Evolutionary conservation across 1,140 invertebrate species (phyloP).

Genomic region (Tetranychus cinnabarinus): DNA sequence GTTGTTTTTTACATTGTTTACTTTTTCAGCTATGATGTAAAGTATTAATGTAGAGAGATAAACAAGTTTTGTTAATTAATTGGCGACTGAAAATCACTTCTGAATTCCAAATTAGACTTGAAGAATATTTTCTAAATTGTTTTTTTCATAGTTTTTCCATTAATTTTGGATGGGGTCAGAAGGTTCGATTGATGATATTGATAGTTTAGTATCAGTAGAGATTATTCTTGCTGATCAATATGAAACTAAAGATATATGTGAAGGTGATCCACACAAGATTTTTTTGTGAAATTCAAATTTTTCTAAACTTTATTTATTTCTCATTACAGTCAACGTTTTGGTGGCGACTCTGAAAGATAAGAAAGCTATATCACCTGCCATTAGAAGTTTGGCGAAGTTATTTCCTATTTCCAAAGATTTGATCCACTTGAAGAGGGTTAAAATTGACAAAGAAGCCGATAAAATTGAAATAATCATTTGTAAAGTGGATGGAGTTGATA

Average conservation of each 20-base stretch:
- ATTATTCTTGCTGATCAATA: not conserved
- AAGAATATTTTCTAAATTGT: no score
- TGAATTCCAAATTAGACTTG: no score
- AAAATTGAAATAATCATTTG: not conserved
- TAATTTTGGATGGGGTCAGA: no score
- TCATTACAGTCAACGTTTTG: not conserved
- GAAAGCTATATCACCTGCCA: slow-evolving; percentile 5
- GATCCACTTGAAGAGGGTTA: slow-evolving; percentile 8
- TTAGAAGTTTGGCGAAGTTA: not conserved
- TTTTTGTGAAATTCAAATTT: not conserved
- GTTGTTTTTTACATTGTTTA: no score
- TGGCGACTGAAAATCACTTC: no score
- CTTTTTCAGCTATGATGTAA: no score
- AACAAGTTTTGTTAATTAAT: no score
- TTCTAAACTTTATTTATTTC: not conserved
- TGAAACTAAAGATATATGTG: not conserved
- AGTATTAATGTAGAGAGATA: no score
- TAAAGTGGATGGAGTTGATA: not conserved
- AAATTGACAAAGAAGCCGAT: not conserved
- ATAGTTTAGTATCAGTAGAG: no score
- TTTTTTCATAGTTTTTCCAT: no score
- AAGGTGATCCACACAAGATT: not conserved
- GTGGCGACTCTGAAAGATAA: slow-evolving; percentile 4
- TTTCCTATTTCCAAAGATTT: not conserved
- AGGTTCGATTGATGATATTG: no score